Conservation (phyloP, 2,113 vertebrate genomes). For the human region DNA sequence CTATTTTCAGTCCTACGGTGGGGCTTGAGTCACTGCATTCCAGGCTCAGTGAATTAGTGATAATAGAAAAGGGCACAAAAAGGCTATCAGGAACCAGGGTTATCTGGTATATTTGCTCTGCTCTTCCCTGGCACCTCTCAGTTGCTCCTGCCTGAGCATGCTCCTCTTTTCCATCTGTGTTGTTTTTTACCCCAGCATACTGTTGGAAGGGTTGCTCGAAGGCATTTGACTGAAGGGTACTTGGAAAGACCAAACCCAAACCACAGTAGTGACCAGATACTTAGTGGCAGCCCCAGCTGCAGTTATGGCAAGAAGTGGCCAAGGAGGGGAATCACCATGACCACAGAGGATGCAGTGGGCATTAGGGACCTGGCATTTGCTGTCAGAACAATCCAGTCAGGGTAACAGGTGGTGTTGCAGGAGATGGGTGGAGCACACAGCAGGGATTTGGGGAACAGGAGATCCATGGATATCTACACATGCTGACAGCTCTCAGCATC, state of each 20-base stretch:
- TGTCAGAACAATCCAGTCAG: neutral
- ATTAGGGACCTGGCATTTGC: neutral
- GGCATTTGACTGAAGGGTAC: neutral
- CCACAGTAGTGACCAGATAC: neutral
- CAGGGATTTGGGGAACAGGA: constrained; percentile 19
- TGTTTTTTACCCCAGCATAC: neutral
- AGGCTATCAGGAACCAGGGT: neutral
- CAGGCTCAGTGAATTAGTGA: neutral
- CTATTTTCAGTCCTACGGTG: neutral
- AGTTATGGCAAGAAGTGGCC: neutral
- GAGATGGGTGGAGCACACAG: constrained; percentile 14
- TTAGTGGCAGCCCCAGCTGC: neutral
- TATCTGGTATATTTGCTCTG: neutral
- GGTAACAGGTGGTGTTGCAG: constrained; percentile 45
- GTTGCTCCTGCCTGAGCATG: neutral
- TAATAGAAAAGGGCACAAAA: constrained; percentile 38
- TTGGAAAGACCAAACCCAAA: neutral
- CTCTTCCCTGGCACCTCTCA: neutral
- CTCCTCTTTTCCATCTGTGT: neutral
- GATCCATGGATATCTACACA: neutral
- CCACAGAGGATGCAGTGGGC: neutral
- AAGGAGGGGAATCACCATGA: neutral
- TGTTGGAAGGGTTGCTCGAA: neutral
- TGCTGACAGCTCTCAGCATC: neutral
- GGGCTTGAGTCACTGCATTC: neutral